phyloP scores from a whole-genome alignment of 2,888 invertebrate species.

The Eupithecia inturbata region DNA sequence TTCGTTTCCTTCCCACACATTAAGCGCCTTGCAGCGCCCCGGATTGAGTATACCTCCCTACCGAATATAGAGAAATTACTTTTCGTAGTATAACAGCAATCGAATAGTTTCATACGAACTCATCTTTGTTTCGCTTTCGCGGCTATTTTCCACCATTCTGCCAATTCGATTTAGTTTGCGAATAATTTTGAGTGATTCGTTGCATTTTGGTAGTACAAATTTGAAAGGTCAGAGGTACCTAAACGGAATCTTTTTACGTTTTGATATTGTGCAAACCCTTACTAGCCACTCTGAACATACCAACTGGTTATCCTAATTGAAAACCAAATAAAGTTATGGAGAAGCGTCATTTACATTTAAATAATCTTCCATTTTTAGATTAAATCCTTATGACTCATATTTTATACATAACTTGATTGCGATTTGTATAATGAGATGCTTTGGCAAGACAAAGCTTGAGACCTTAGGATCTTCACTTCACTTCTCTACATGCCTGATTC shows the following conservation, averaged over 20 bases:
- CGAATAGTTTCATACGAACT: not conserved
- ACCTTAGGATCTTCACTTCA: conserved; percentile 51
- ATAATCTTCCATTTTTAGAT: conserved; percentile 45
- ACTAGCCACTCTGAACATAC: conserved; percentile 9
- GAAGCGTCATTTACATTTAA: conserved; percentile 18
- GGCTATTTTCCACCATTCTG: no score
- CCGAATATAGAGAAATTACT: not conserved
- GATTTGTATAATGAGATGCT: conserved; percentile 48
- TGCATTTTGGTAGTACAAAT: not conserved
- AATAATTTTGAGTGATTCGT: not conserved
- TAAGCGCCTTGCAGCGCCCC: not conserved
- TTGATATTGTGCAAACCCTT: not conserved
- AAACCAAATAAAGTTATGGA: conserved; percentile 34
- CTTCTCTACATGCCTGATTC: no score
- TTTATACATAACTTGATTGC: conserved; percentile 51
- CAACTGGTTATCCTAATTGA: conserved; percentile 31
- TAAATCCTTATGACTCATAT: conserved; percentile 51
- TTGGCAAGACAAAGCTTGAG: conserved; percentile 52
- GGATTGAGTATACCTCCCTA: not conserved
- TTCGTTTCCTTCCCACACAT: not conserved
- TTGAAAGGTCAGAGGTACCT: not conserved
- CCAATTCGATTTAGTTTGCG: no score
- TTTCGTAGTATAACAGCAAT: not conserved
- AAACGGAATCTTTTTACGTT: not conserved
- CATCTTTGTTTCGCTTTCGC: not conserved